Evolutionary conservation across 2,113 vertebrate species (phyloP), one percentile per base, ranked within the genome.

Genomic region (Tricholaema leucomelas): DNA sequence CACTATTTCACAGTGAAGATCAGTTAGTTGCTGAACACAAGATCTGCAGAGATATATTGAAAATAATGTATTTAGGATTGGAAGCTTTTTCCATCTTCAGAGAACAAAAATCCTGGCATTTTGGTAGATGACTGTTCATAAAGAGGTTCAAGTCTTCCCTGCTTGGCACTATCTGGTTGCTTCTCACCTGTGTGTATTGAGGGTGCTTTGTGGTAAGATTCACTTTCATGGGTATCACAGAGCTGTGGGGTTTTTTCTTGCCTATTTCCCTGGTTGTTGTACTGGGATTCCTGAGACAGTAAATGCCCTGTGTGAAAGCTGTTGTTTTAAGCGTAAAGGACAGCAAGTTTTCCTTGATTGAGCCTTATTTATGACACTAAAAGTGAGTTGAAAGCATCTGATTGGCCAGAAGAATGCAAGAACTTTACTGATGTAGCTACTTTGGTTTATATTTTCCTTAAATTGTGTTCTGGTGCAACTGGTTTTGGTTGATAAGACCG

Each of bases 401-500:
- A 0, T 12, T 81, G 54, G 36, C 54, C 80, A 67, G 64, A 56
- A 83, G 28, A 78, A 20, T 21, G 0, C 36, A 19, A 52, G 55
- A 88, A 42, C 10, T 84, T 18, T 67, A 9, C 50, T 65, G 44
- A 3, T 66, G 4, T 5, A 55, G 44, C 36, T 63, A 2, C 36
- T 73, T 84, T 4, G 35, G 59, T 63, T 92, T 69, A 5, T 67
- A 46, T 92, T 82, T 94, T 55, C 80, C 33, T 88, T 77, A 87
- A 85, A 44, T 20, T 74, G 24, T 64, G 20, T 60, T 80, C 31
- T 88, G 60, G 20, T 78, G 69, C 56, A 74, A 72, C 60, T 60
- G 30, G 36, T 83, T 54, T 55, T 54, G 61, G 48, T 59, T 81
- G 88, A n/a, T 95, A 69, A 87, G 74, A 38, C 55, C 81, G 61